Conservation (phyloP, 2,797 vertebrate genomes). For the Alfaro cultratus region DNA sequence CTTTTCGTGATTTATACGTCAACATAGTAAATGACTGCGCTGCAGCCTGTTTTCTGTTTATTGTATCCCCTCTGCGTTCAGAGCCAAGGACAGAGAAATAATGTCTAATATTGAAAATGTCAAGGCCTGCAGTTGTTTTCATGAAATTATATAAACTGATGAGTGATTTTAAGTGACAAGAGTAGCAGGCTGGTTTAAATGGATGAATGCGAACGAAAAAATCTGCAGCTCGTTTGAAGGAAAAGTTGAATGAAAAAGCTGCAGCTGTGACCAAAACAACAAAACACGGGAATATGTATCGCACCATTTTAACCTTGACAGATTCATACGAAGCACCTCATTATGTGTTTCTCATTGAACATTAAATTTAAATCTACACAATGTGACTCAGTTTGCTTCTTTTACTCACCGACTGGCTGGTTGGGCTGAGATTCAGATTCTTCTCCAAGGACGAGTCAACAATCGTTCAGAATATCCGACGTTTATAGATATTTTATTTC, state of each 20-base stretch:
- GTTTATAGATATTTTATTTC: neutral
- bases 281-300: neutral
- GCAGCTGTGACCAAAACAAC: neutral
- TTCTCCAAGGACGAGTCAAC: neutral
- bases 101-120: conserved; percentile 24
- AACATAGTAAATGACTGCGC: neutral
- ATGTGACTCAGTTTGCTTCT: neutral
- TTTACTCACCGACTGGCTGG: neutral
- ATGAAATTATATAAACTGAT: conserved; percentile 6
- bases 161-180: conserved; percentile 16
- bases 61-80: neutral
- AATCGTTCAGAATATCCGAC: neutral
- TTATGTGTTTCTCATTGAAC: neutral
- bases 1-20: conserved; percentile 3
- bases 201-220: neutral
- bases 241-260: neutral
- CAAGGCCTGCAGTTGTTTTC: conserved; percentile 8
- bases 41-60: neutral
- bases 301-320: neutral
- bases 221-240: neutral
- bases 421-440: neutral
- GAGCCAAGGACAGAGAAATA: neutral
- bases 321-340: too few species aligned
- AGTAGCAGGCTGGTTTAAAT: neutral
- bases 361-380: neutral